Conservation (phyloP, 1,140 invertebrate genomes). For the Scaptodrosophila lebanonensis region DNA sequence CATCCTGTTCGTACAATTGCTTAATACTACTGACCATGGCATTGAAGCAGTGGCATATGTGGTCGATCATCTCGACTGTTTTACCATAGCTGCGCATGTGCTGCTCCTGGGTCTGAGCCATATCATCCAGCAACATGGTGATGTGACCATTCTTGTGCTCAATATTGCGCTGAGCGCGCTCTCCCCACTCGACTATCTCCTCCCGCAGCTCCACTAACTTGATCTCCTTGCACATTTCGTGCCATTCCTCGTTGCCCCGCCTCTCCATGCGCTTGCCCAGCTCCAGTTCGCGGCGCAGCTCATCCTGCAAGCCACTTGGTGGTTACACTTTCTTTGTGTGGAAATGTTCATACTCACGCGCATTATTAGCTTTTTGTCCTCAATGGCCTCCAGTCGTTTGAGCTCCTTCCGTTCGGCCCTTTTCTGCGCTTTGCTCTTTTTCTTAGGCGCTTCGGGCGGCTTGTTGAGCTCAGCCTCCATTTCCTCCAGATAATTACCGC, state of each 20-base stretch:
- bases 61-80: constrained; percentile 56
- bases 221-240: constrained; percentile 50
- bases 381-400: constrained; percentile 9
- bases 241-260: constrained; percentile 47
- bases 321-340: background rate
- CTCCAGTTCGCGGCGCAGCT: constrained; percentile 46
- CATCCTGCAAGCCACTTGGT: constrained; percentile 35
- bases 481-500: constrained; percentile 28
- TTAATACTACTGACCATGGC: constrained; percentile 35
- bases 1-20: constrained; percentile 51
- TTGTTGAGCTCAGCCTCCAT: constrained; percentile 4
- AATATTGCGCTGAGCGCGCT: constrained; percentile 32
- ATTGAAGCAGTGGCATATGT: constrained; percentile 55
- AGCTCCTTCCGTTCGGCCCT: constrained; percentile 36
- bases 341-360: constrained; percentile 24
- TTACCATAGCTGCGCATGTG: constrained; percentile 33
- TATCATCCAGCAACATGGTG: constrained; percentile 49
- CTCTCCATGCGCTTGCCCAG: constrained; percentile 54
- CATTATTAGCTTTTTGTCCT: constrained; percentile 41
- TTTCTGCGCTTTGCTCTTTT: constrained; percentile 43
- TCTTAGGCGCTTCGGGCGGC: constrained; percentile 1
- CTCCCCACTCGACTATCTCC: constrained; percentile 51
- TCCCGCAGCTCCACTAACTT: constrained; percentile 51
- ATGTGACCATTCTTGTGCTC: constrained; percentile 55
- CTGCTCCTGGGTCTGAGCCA: constrained; percentile 52